A percentile compares a stretch with the other conserved stretches of the same genome.
phyloP scores from a whole-genome alignment of 2,888 invertebrate species.

The Polyommatus iphigenia region DNA sequence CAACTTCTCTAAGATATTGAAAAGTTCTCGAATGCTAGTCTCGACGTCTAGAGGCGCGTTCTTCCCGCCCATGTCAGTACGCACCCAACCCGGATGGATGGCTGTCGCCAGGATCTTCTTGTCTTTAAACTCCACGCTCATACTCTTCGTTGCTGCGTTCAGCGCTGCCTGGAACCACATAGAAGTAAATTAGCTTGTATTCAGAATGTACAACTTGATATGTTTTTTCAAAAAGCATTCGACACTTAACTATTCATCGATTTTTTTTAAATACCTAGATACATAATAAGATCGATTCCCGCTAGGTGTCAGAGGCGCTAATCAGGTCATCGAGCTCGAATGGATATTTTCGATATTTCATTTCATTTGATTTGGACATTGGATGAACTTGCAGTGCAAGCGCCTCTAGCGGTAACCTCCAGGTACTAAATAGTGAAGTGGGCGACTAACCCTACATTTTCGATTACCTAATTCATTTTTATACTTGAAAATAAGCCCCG shows the following conservation, averaged over 20 bases:
- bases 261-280: neutral
- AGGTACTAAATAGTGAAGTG: no score
- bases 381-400: neutral
- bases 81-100: slow-evolving; percentile 95
- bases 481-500: no score
- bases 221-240: neutral
- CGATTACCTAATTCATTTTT: no score
- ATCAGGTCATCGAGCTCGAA: neutral
- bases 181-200: slow-evolving; percentile 22
- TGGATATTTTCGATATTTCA: no score
- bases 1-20: slow-evolving; percentile 83
- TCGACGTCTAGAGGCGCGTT: slow-evolving; percentile 87
- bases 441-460: no score
- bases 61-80: slow-evolving; percentile 92
- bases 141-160: slow-evolving; percentile 91
- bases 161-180: slow-evolving; percentile 84
- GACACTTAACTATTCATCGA: neutral
- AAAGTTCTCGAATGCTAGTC: slow-evolving; percentile 83
- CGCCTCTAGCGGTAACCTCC: no score
- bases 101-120: slow-evolving; percentile 86
- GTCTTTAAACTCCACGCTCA: slow-evolving; percentile 89
- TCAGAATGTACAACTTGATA: neutral
- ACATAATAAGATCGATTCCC: neutral
- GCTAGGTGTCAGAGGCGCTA: neutral
- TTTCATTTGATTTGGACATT: no score